Evolutionary conservation across 2,113 vertebrate species (phyloP), one percentile per base, ranked within the genome.

Genomic region (Anarrhichthys ocellatus): DNA sequence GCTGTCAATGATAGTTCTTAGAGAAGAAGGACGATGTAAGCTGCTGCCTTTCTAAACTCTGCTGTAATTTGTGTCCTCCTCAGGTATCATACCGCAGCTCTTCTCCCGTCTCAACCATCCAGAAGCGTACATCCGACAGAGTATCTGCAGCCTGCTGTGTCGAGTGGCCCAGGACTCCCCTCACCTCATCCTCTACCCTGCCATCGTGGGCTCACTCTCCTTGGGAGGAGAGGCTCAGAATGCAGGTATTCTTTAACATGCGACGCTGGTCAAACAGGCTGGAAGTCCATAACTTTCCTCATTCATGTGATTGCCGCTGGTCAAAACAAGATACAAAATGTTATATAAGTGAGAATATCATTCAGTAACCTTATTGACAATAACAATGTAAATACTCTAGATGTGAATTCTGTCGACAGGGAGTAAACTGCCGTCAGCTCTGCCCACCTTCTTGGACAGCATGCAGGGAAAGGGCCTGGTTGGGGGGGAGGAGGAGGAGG

Each of bases 21-120:
- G 40, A 10, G 9, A 42, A 8, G 46, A 48, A 18, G 15, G 44
- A 18, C 6, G 4, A 5, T 46, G 13, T 17, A 14, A 17, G 4
- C 46, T 9, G 10, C 29, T 3, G 32, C 15, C 3, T 27, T 67
- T 32, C 2, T 66, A 9, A 36, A 8, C 66, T 4, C 0, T 42
- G 9, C 40, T 66, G 15, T 50, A 9, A 7, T 29, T 4, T 56
- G 1, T 78, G 7, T 75, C 22, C 6, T 63, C 42, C 63, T 86
- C 89, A 99, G 98, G 97, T 9, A 99, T 99, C 85, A 99, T 99
- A 80, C 98, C 98, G 18, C 98, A 99, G 88, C 96, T 99, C 9
- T 99, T 99, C 86, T 99, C 98, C 9, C 96, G 98, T 38, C 95
- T 99, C 69, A 99, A 99, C 88, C 98, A 99, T 73, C 98, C 98